Conservation (phyloP, 2,888 invertebrate species). For the Acanthosepion lycidas region DNA sequence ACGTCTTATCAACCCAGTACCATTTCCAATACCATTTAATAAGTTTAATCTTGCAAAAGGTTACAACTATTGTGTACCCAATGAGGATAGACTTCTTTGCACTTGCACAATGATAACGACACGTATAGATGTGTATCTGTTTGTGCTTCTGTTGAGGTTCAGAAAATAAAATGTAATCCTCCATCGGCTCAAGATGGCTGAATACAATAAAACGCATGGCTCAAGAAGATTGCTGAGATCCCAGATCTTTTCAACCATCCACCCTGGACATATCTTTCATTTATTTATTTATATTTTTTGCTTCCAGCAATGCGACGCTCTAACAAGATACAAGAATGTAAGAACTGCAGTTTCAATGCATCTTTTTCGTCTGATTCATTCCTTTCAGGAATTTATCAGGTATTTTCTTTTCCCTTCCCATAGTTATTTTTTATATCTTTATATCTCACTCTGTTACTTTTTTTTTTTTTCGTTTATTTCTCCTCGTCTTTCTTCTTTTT, state of each 20-base stretch:
- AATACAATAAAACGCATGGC: background rate
- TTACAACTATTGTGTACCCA: too few relatives aligned
- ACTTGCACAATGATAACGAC: background rate
- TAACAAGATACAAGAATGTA: background rate
- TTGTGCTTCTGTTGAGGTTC: background rate
- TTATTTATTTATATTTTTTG: background rate
- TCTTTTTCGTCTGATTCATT: background rate
- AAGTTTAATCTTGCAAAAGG: too few relatives aligned
- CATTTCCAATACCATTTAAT: too few relatives aligned
- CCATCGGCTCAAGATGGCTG: background rate
- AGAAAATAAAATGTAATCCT: background rate
- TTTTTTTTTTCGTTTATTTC: too few relatives aligned
- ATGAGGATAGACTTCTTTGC: too few relatives aligned
- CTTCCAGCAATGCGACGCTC: background rate
- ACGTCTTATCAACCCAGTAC: too few relatives aligned
- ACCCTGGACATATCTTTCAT: background rate
- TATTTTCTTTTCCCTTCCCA: too few relatives aligned
- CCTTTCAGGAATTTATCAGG: too few relatives aligned
- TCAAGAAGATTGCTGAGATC: background rate
- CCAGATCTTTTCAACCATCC: background rate
- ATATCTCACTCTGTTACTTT: too few relatives aligned
- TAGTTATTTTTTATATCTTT: too few relatives aligned
- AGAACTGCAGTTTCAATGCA: background rate
- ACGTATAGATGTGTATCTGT: background rate
- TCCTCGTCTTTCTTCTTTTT: too few relatives aligned